Evolutionary conservation across 2,888 invertebrate genomes (phyloP), one percentile per base, ranked within the genome.

Genomic region (Idaea dimidiata): DNA sequence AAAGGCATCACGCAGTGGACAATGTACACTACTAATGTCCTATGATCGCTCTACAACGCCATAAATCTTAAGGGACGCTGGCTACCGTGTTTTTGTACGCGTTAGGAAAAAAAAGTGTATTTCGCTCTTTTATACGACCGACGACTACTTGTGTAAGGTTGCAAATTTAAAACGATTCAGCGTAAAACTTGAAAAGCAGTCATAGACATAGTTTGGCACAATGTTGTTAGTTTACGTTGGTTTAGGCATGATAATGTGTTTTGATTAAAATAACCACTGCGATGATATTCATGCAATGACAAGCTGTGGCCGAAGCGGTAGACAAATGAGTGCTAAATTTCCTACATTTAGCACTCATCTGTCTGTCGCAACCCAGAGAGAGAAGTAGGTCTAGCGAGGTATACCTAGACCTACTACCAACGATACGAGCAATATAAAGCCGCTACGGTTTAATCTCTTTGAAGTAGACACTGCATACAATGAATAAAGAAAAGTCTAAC

Each of bases 21-120:
- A 91, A 91, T 82, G 78, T 73, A 66, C 61, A 69, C 78, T 89
- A 88, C 91, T 92, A 91, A 92, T 92, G 91, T 80, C 81, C 85
- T 86, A 91, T 92, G 91, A 92, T 92, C 89, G 83, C 73, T 79
- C 79, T 81, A 76, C 78, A 82, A 73, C 76, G 82, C 81, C 91
- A 89, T 92, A 92, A 92, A 92, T 92, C 90, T 88, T 77, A 63
- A 67, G 61, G 70, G 67, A 67, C 60, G 60, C 31, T 64, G 59
- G 81, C 80, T 82, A 77, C 81, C 77, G 81, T 67, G 77, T 86
- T 86, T 86, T 87, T 85, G 72, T 78, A 61, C 64, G 61, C 67
- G 58, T 16, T 32, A 65, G 59, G 64, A 31, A 58, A 58, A 33
- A 58, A 43, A 43, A 14, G 10, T 43, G 43, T 43, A 0, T 43